phyloP scores from a whole-genome alignment of 2,113 vertebrate species.

The Erpornis zantholeuca region DNA sequence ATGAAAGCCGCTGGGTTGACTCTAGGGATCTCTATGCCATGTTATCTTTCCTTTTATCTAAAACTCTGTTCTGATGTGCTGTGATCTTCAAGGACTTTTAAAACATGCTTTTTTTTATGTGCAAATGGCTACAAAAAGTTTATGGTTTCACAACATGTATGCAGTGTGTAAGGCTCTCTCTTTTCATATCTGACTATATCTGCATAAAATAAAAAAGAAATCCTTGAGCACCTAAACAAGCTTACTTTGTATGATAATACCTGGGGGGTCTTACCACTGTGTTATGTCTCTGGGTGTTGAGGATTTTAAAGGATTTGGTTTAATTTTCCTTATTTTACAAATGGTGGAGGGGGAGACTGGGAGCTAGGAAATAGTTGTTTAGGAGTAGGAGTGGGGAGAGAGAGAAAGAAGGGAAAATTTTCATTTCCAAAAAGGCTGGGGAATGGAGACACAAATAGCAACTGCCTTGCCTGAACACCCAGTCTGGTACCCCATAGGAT shows the following conservation, averaged over 20 bases:
- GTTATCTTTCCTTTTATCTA: slow-evolving; percentile 46
- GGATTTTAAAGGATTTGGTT: neutral
- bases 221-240: neutral
- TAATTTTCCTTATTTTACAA: neutral
- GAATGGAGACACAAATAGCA: neutral
- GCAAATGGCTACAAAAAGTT: slow-evolving; percentile 35
- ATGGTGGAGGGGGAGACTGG: neutral
- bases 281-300: neutral
- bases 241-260: neutral
- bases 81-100: slow-evolving; percentile 32
- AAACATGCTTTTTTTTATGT: neutral
- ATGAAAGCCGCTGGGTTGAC: neutral
- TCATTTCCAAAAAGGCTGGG: neutral
- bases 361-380: neutral
- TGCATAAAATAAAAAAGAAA: neutral
- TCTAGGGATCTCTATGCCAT: neutral
- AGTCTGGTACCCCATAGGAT: neutral
- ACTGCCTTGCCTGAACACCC: neutral
- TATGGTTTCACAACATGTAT: neutral
- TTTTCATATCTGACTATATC: neutral
- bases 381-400: neutral
- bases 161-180: neutral
- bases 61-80: slow-evolving; percentile 11
- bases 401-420: neutral
- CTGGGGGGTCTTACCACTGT: neutral